Evolutionary conservation across 2,797 vertebrate species (phyloP).

Genomic region (Anolis apletophallus): DNA sequence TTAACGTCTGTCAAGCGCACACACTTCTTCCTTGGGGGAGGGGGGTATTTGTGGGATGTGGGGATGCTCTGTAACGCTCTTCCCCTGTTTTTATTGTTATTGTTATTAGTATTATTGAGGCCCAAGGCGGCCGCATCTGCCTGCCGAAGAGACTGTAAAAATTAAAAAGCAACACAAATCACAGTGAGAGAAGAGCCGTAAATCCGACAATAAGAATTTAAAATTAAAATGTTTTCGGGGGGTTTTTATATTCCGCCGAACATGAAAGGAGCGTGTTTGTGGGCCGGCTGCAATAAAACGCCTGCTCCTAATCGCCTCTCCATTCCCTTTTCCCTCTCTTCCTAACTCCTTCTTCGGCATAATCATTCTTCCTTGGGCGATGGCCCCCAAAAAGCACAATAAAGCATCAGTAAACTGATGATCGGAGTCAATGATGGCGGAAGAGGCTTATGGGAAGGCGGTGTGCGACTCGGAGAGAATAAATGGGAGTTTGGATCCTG

Average conservation of each 20-base stretch:
- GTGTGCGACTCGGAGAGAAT: fast-evolving
- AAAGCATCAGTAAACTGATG: constrained; percentile 36
- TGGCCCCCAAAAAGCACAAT: background rate
- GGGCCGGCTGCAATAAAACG: constrained; percentile 79
- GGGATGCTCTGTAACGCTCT: constrained; percentile 72
- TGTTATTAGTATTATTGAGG: constrained; percentile 81
- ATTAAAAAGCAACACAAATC: constrained; percentile 87
- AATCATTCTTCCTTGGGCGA: constrained; percentile 55
- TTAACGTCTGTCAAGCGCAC: constrained; percentile 83
- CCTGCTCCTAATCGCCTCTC: constrained; percentile 64
- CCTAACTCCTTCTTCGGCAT: constrained; percentile 38
- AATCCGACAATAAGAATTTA: constrained; percentile 84
- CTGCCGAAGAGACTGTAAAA: constrained; percentile 85
- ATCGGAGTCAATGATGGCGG: background rate
- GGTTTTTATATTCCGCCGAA: constrained; percentile 78
- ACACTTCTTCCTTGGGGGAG: constrained; percentile 72
- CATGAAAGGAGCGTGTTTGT: constrained; percentile 72
- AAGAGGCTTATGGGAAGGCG: background rate
- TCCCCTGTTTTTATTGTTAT: constrained; percentile 19
- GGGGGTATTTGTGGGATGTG: no score
- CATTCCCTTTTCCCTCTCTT: constrained; percentile 50
- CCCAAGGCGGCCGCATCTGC: constrained; percentile 83
- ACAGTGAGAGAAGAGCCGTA: constrained; percentile 82
- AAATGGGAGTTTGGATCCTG: background rate
- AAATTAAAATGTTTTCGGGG: constrained; percentile 81